A percentile compares a stretch with the other conserved stretches of the same genome.
Conservation (phyloP, 2,888 invertebrate species). For the Microdon myrmicae region DNA sequence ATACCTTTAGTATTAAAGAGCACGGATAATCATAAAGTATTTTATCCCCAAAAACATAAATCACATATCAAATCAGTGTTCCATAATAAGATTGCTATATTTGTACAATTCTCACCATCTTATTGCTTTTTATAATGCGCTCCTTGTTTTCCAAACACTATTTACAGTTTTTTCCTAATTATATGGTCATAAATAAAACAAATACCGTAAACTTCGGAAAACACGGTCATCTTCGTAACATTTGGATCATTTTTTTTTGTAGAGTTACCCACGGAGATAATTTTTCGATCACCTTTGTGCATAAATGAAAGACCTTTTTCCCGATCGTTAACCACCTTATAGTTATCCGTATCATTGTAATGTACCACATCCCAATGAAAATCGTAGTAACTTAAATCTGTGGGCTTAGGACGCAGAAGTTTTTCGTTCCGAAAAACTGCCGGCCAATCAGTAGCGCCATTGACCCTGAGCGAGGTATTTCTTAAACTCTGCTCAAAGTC, state of each 20-base stretch:
- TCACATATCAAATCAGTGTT: no score
- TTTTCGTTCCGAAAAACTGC: slow-evolving; percentile 76
- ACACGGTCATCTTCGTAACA: slow-evolving; percentile 73
- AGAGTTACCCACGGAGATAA: slow-evolving; percentile 77
- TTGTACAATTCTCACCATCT: no score
- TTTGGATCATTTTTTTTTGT: slow-evolving; percentile 73
- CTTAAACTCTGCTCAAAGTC: slow-evolving; percentile 72
- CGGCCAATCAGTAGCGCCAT: slow-evolving; percentile 73
- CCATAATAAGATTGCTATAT: no score
- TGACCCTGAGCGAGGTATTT: slow-evolving; percentile 49
- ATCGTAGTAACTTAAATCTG: slow-evolving; percentile 78
- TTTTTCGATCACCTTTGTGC: slow-evolving; percentile 82
- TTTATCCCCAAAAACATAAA: no score
- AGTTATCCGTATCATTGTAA: slow-evolving; percentile 82
- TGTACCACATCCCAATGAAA: slow-evolving; percentile 78
- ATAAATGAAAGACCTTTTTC: slow-evolving; percentile 79
- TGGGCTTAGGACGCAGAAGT: slow-evolving; percentile 74
- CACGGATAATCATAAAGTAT: no score
- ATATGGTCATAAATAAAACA: slow-evolving; percentile 85
- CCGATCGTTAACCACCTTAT: slow-evolving; percentile 78
- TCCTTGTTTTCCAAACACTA: no score
- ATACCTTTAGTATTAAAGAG: no score
- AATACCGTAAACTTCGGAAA: slow-evolving; percentile 76
- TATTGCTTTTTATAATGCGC: no score
- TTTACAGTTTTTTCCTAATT: slow-evolving; percentile 70